These are phyloP conservation scores for Lamellibrachia satsuma DNA, from an alignment of 2,888 invertebrate genomes.

Conservation along the genomic window DNA sequence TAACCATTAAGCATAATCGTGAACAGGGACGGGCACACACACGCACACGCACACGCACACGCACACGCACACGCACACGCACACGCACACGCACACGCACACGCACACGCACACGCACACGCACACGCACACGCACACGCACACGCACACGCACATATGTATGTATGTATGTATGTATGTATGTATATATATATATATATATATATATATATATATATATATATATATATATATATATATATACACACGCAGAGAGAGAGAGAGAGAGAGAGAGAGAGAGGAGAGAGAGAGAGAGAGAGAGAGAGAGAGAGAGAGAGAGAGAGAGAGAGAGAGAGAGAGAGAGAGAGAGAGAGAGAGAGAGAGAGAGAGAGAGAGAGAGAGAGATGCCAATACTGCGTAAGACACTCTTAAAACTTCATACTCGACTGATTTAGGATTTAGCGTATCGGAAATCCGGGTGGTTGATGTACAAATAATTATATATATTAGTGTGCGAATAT, in stretches of 20 bases:
- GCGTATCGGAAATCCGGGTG: no score
- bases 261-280: neutral
- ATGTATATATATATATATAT: neutral
- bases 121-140: neutral
- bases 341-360: neutral
- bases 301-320: neutral
- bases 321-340: neutral
- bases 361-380: neutral
- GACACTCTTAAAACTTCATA: neutral
- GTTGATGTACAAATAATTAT: no score
- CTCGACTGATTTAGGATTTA: no score
- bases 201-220: neutral
- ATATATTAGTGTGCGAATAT: no score
- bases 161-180: neutral
- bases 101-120: neutral
- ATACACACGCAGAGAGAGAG: neutral
- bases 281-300: neutral
- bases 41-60: neutral
- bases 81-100: neutral
- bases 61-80: neutral
- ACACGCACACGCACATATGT: neutral
- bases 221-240: neutral
- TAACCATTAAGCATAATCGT: no score
- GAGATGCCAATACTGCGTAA: neutral
- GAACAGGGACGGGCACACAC: neutral